Percentiles rank a stretch among this genome's conserved stretches.
These are phyloP conservation scores for Phyllotreta striolata DNA, from an alignment of 2,888 invertebrate genomes.

Conservation along the genomic window DNA sequence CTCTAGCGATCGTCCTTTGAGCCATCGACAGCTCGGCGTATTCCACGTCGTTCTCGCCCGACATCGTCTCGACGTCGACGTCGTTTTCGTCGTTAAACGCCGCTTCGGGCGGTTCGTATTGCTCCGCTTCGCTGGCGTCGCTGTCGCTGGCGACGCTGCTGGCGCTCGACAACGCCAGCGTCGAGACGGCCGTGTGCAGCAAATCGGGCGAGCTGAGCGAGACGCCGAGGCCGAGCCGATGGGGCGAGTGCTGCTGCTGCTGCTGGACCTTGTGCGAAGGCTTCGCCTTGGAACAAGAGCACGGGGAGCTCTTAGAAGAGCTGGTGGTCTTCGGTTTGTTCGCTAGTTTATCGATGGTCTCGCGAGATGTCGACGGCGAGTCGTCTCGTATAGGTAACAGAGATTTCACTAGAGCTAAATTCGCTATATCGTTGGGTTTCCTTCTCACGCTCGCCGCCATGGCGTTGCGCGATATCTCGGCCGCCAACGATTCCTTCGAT, in stretches of 20 bases:
- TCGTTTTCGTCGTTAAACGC: constrained; percentile 85
- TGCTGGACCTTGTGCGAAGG: constrained; percentile 34
- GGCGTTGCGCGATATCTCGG: constrained; percentile 74
- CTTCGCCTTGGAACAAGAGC: constrained; percentile 43
- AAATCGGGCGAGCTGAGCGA: constrained; percentile 61
- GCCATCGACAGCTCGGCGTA: constrained; percentile 67
- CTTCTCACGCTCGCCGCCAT: constrained; percentile 64
- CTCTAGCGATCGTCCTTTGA: constrained; percentile 58
- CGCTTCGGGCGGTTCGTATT: constrained; percentile 66
- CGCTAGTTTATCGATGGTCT: constrained; percentile 43
- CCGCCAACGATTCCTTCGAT: constrained; percentile 79
- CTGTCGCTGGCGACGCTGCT: constrained; percentile 59
- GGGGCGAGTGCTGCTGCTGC: constrained; percentile 34
- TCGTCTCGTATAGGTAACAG: constrained; percentile 48
- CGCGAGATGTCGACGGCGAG: constrained; percentile 46
- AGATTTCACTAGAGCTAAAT: constrained; percentile 52
- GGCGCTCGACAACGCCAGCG: constrained; percentile 60
- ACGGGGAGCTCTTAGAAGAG: constrained; percentile 8
- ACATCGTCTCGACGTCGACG: constrained; percentile 86
- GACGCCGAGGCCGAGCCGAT: constrained; percentile 55
- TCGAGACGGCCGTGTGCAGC: constrained; percentile 56
- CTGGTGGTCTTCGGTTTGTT: too few species aligned
- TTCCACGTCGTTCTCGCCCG: constrained; percentile 79
- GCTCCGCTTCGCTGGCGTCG: constrained; percentile 69
- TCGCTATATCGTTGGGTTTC: constrained; percentile 45